A percentile compares a stretch with the other conserved stretches of the same genome.
Evolutionary conservation across 2,113 vertebrate species (phyloP).

Genomic region (Eurystomus gularis): DNA sequence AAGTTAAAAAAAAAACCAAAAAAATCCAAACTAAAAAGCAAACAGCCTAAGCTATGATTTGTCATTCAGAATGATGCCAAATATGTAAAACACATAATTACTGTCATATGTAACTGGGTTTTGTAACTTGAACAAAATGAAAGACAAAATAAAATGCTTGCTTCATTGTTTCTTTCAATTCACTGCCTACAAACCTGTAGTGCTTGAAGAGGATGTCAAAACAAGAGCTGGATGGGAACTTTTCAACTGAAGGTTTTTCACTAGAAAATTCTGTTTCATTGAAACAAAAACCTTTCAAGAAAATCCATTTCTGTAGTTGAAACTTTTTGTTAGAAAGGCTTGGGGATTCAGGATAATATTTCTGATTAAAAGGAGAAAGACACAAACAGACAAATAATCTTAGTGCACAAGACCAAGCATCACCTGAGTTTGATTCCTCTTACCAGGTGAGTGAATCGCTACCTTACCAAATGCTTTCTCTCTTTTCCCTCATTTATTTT

Average conservation of each 20-base stretch:
- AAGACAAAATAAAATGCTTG: slow-evolving; percentile 10
- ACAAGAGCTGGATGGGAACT: neutral
- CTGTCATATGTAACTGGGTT: neutral
- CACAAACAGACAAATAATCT: neutral
- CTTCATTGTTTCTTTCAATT: neutral
- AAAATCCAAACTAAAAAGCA: too few species aligned
- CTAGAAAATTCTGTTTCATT: neutral
- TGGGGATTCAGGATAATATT: neutral
- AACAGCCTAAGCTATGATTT: neutral
- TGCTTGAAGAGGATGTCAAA: slow-evolving; percentile 17
- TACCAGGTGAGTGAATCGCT: neutral
- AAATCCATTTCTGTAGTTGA: neutral
- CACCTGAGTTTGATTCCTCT: neutral
- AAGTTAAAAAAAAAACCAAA: neutral
- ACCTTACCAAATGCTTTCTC: neutral
- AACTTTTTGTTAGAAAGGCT: neutral
- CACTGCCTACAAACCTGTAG: neutral
- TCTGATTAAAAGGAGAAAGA: neutral
- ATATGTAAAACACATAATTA: neutral
- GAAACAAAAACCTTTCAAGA: slow-evolving; percentile 29
- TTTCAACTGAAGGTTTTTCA: slow-evolving; percentile 31
- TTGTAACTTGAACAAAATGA: neutral
- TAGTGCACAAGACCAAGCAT: neutral
- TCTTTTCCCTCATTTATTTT: neutral
- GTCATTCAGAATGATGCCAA: neutral